Base-by-base conservation (phyloP, 2,888 invertebrate genomes). In the Epirrhoe alternata region DNA sequence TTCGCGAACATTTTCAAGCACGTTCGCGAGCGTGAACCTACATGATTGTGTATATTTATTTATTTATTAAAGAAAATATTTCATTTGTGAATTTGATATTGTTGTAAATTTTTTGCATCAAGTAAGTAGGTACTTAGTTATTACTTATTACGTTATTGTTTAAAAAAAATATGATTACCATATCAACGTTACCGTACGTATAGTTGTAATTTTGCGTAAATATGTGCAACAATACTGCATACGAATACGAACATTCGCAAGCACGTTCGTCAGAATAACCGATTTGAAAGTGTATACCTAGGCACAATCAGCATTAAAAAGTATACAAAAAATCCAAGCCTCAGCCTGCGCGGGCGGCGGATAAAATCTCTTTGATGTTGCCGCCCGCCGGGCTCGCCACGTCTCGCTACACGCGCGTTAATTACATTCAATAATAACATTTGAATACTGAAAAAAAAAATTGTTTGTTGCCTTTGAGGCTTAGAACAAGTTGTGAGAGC, bases 291-390 rank as follows among this genome's bases (percentile, higher is more conserved):
- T 77, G 49, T 66, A 55, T 59, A n/a, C n/a, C n/a, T n/a, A 68
- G 77, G 31, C 50, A 45, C 33, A 64, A 47, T 77, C 33, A 51
- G 79, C 86, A 86, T 87, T 87, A 86, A 86, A 86, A 86, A 85
- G 82, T 79, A 83, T 79, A 88, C 82, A 87, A 89, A 87, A 88
- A 86, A 84, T 80, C 82, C 82, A 81, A 82, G 84, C 80, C 78
- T 78, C 80, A 78, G 78, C 77, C 79, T 75, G 81, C 77, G 78
- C 77, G 70, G 79, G 76, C 80, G 81, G 81, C 82, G 66, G 90
- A 89, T 90, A 87, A 82, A 86, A 90, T 90, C 89, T 88, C 85
- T 90, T 91, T 91, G 89, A 90, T 86, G 83, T 87, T 74, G 74
- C 89, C 89, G 88, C 73, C 76, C 78, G 47, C 76, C 72, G 67